Evolutionary conservation across 1,140 invertebrate genomes (phyloP).

Genomic region (Macrosteles quadrilineatus): DNA sequence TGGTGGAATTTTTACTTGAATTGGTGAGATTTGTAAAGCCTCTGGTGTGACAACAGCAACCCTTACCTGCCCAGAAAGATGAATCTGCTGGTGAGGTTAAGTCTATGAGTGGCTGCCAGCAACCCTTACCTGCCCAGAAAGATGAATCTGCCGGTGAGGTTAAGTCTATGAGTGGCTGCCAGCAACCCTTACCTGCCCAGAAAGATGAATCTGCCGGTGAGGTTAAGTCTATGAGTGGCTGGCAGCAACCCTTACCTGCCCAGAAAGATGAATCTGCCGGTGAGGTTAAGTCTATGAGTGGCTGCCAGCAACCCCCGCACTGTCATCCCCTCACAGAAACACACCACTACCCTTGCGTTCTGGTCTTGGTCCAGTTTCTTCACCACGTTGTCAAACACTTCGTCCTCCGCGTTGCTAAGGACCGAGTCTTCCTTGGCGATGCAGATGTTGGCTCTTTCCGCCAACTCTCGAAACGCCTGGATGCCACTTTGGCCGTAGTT

Average conservation of each 20-base stretch:
- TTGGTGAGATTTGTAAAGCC: no score
- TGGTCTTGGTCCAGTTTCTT: conserved; percentile 58
- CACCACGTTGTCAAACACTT: conserved; percentile 63
- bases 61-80: conserved; percentile 57
- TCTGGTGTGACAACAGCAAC: no score
- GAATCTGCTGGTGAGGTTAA: no score
- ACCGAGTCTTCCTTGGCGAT: conserved; percentile 71
- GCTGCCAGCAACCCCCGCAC: conserved; percentile 61
- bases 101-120: no score
- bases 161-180: conserved; percentile 56
- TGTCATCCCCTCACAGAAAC: conserved; percentile 80
- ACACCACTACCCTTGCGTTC: conserved; percentile 71
- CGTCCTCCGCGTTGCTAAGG: conserved; percentile 62
- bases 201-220: conserved; percentile 61
- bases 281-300: conserved; percentile 56
- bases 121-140: conserved; percentile 56
- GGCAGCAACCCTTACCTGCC: conserved; percentile 46
- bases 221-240: conserved; percentile 56
- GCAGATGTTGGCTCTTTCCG: conserved; percentile 68
- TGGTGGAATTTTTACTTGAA: no score
- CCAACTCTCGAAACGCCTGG: conserved; percentile 69
- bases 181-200: conserved; percentile 49
- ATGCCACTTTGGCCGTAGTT: conserved; percentile 84
- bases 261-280: conserved; percentile 62
- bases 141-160: conserved; percentile 58